phyloP scores from a whole-genome alignment of 2,797 vertebrate genomes.

The Gymnocypris eckloni region DNA sequence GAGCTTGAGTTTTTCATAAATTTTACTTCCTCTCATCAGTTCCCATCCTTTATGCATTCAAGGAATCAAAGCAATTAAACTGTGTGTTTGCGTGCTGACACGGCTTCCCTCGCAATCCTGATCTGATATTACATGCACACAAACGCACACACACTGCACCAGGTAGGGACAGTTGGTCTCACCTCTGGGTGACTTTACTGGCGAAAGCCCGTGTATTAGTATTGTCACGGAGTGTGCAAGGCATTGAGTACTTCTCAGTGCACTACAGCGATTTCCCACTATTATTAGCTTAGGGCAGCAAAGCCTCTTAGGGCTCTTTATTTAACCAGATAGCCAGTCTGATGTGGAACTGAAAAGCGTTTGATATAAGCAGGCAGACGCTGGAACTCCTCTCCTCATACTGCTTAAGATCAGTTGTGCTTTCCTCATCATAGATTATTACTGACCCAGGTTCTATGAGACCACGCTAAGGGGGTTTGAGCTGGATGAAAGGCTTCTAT shows the following conservation, averaged over 20 bases:
- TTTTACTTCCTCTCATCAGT: constrained; percentile 4
- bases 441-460: constrained; percentile 17
- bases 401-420: constrained; percentile 17
- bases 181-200: constrained; percentile 39
- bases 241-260: constrained; percentile 47
- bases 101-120: not conserved
- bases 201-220: constrained; percentile 38
- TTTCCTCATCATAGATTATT: constrained; percentile 30
- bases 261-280: constrained; percentile 67
- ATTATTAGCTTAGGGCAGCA: constrained; percentile 84
- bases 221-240: constrained; percentile 68
- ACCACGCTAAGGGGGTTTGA: not conserved
- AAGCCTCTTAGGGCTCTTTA: constrained; percentile 84
- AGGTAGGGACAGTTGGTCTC: constrained; percentile 32
- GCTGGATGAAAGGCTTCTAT: not conserved
- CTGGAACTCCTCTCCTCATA: constrained; percentile 43
- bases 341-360: constrained; percentile 73
- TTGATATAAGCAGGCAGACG: constrained; percentile 63
- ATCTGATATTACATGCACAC: constrained; percentile 52
- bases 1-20: not conserved
- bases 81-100: not conserved
- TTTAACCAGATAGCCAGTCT: constrained; percentile 81
- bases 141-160: constrained; percentile 48
- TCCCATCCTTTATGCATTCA: not conserved
- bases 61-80: not conserved